phyloP scores from a whole-genome alignment of 2,888 invertebrate species.

The Cerceris ruficornis region DNA sequence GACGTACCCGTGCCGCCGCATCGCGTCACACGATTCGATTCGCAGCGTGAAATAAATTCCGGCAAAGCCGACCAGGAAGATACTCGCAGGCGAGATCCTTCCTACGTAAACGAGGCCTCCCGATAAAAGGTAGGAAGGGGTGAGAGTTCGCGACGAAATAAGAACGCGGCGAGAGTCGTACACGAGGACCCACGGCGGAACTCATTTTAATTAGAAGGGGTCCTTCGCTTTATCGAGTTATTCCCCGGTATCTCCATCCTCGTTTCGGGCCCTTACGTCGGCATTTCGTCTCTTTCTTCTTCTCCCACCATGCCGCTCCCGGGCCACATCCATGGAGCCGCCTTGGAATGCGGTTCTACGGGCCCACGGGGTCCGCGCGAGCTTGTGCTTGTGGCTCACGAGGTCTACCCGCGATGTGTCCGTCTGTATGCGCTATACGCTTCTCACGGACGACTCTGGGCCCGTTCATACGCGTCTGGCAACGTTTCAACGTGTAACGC shows the following conservation, averaged over 20 bases:
- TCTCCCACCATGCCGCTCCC: constrained; percentile 29
- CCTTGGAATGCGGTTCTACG: constrained; percentile 79
- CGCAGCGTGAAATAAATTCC: constrained; percentile 18
- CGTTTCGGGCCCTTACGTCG: constrained; percentile 17
- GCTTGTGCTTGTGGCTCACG: constrained; percentile 48
- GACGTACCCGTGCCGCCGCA: background rate
- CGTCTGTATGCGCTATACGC: constrained; percentile 7
- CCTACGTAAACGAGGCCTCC: constrained; percentile 11
- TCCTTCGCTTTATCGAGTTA: constrained; percentile 69
- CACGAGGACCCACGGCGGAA: constrained; percentile 68
- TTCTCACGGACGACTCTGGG: constrained; percentile 14
- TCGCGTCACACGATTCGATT: background rate
- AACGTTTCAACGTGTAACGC: background rate
- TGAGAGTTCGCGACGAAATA: constrained; percentile 65
- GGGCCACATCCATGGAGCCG: constrained; percentile 70
- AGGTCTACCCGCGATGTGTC: constrained; percentile 22
- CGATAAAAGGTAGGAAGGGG: constrained; percentile 18
- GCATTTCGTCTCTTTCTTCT: constrained; percentile 25
- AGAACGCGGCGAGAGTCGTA: constrained; percentile 64
- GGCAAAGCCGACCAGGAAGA: constrained; percentile 33
- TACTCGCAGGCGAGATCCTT: constrained; percentile 11
- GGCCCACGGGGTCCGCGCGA: constrained; percentile 65
- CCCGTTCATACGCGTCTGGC: constrained; percentile 33
- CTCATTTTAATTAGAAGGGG: constrained; percentile 72
- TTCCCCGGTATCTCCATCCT: constrained; percentile 58